Base-by-base conservation (phyloP, 2,888 invertebrate genomes). In the Nipponacmea schrenckii region DNA sequence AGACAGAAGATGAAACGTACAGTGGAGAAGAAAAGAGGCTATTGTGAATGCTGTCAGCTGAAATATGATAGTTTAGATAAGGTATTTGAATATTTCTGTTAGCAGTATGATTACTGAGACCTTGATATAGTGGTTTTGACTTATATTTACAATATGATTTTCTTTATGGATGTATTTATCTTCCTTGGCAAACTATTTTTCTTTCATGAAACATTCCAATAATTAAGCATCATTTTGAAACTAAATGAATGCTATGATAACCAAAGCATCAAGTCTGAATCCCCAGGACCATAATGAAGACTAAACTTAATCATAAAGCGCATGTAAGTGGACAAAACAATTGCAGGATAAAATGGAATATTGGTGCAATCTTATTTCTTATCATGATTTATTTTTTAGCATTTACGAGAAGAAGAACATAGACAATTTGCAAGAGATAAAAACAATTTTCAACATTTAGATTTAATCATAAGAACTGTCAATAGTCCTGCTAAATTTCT, bases 41-140 rank as follows among this genome's bases (percentile, higher is more conserved):
- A 84, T 67, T 87, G 87, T 79, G 87, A 87, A 81, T 83, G 84
- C 68, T 87, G 87, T 77, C 74, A 79, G 17, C 67, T 79, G 5
- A 84, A 84, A 74, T 87, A 85, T 74, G 83, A 86, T n/a, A 80
- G 86, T 70, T 72, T 87, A 10, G 79, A 84, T 63, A 79, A 85
- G 83, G 86, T 86, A 77, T 74, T 46, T 2, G 31, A 20, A 39
- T 14, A 46, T n/a, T 39, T 15, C 20, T 71, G 26, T n/a, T 31
- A 15, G 10, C 45, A 24, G 44, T 10, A 46, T 10, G 39, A 44
- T 0, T 2, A 24, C 10, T 46, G 10, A 31, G 7, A n/a, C 4
- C 20, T 64, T 3, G 20, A 20, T 20, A 64, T 48, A 48, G 31
- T 27, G 0, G 50, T n/a, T n/a, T 27, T 27, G 20, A 27, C 31